Evolutionary conservation across 2,888 invertebrate genomes (phyloP).

Genomic region (Subacronicta megacephala): DNA sequence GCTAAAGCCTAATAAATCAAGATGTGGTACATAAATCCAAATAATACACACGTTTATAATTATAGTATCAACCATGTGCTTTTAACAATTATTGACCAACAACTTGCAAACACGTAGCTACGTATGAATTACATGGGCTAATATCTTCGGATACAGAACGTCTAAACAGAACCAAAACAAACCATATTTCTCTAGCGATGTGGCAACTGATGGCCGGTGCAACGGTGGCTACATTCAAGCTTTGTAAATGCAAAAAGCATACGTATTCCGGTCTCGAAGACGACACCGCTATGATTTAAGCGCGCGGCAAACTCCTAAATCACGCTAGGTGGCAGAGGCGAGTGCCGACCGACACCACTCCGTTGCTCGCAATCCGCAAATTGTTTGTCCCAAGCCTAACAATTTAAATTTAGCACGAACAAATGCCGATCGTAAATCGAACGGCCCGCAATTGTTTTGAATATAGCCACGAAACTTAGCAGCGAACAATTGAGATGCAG

Average conservation of each 20-base stretch:
- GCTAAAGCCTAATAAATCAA: conserved; percentile 43
- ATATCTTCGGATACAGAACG: conserved; percentile 59
- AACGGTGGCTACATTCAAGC: conserved; percentile 70
- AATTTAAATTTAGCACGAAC: conserved; percentile 87
- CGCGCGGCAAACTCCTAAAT: conserved; percentile 81
- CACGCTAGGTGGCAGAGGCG: conserved; percentile 81
- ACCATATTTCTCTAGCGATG: conserved; percentile 71
- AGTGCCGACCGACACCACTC: conserved; percentile 79
- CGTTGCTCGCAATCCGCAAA: conserved; percentile 85
- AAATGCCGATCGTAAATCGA: conserved; percentile 87
- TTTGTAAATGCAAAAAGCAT: conserved; percentile 76
- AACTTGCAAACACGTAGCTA: conserved; percentile 46
- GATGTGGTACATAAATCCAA: conserved; percentile 55
- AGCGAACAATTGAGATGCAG: conserved; percentile 72
- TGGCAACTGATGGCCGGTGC: conserved; percentile 68
- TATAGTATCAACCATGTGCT: conserved; percentile 49
- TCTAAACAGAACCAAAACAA: conserved; percentile 74
- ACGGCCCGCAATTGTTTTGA: conserved; percentile 84
- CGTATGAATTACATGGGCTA: conserved; percentile 57
- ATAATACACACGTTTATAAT: conserved; percentile 48
- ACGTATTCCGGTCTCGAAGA: conserved; percentile 75
- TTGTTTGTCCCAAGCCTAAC: conserved; percentile 87
- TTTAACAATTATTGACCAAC: conserved; percentile 56
- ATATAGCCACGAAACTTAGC: conserved; percentile 80
- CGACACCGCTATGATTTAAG: conserved; percentile 85